These are phyloP conservation scores for Rhynchonema sp. DNA, from an alignment of 2,888 invertebrate genomes.

Conservation along the genomic window DNA sequence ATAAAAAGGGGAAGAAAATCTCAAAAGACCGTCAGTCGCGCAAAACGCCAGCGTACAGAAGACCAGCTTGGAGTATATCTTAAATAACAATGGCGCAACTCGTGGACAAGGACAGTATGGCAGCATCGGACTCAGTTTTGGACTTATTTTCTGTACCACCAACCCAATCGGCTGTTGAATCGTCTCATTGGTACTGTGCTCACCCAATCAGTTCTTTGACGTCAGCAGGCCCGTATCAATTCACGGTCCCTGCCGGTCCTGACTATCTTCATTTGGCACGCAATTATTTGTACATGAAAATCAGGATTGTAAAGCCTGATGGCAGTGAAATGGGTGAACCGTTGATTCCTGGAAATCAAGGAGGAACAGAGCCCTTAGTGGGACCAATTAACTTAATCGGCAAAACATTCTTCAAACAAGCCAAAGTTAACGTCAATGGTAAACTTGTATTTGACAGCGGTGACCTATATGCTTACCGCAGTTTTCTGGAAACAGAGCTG, in stretches of 20 bases:
- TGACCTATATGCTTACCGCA: constrained; percentile 1
- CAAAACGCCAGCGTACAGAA: no score
- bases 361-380: background rate
- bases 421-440: background rate
- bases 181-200: constrained; percentile 1
- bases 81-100: background rate
- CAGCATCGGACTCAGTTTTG: background rate
- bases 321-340: background rate
- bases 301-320: background rate
- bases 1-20: background rate
- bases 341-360: no score
- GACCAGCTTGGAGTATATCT: background rate
- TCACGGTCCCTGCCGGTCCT: background rate
- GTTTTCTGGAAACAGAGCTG: background rate
- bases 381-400: constrained; percentile 3
- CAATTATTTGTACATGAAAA: constrained; percentile 1
- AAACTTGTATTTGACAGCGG: constrained; percentile 4
- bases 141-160: constrained; percentile 4
- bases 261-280: background rate
- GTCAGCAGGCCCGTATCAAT: constrained; percentile 3
- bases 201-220: background rate
- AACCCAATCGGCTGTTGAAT: constrained; percentile 1
- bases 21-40: no score
- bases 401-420: constrained; percentile 5
- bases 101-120: background rate